Base-by-base conservation (phyloP, 2,113 vertebrate genomes). In the Marcusenius ussheri region DNA sequence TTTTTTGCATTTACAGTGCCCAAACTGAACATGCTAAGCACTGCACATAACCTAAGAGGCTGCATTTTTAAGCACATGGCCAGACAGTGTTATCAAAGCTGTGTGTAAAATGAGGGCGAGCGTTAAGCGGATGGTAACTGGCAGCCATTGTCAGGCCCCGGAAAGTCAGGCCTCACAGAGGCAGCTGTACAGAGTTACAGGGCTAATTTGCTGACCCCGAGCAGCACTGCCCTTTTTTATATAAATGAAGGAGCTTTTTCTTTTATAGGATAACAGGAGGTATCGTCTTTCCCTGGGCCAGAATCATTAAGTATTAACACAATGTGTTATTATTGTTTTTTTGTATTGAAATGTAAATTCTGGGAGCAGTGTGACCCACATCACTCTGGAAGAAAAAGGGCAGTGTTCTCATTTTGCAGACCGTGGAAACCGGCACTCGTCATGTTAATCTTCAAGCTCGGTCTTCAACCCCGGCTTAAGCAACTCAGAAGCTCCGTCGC, bases 291-390 rank as follows among this genome's bases (percentile, higher is more conserved):
- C 96, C 92, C 91, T 80, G 90, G 93, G 94, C 94, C 92, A 92
- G 95, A 96, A 95, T 95, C 94, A 94, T 95, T 96, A 95, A 94
- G 93, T 94, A 94, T 96, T 94, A 94, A 93, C 94, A 96, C 97
- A 97, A 97, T 96, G 96, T 96, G 94, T 97, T 96, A 95, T 97
- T 97, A 96, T 96, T 95, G 95, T 93, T 95, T 95, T 93, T 96
- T 97, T 96, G 96, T 24, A 97, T 97, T 97, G 96, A 97, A 97
- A 97, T 97, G 96, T 96, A 97, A 97, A 97, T 97, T 97, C 94
- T 95, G 94, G 94, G 96, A 96, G 97, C 96, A 95, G 95, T 93
- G 93, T 97, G 96, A 97, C 96, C 96, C 94, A 96, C 96, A 96
- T 97, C 96, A 95, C 83, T 93, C 96, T 91, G 89, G 91, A 93